These are phyloP conservation scores for Penaeus japonicus DNA, from an alignment of 1,140 invertebrate genomes.

Conservation along the genomic window DNA sequence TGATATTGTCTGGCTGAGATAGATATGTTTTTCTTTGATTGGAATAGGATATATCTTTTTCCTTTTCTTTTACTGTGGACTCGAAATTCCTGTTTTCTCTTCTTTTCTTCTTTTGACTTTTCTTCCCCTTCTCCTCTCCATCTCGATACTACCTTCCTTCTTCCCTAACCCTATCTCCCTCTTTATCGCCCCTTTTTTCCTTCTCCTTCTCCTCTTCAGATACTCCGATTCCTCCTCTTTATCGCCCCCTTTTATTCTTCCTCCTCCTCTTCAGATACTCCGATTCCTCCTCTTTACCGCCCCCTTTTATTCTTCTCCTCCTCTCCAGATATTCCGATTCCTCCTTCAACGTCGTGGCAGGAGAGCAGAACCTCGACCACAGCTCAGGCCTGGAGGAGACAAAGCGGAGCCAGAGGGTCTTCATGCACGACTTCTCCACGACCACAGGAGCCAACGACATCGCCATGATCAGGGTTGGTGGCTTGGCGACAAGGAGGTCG, in stretches of 20 bases:
- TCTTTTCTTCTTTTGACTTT: neutral
- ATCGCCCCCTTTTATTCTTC: neutral
- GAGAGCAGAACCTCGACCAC: constrained; percentile 11
- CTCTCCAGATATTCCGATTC: neutral
- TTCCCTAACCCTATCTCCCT: too few species aligned
- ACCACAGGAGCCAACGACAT: constrained; percentile 31
- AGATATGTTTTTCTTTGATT: too few species aligned
- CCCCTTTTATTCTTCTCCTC: neutral
- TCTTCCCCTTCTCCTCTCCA: too few species aligned
- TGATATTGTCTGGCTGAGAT: too few species aligned
- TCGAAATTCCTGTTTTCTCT: neutral
- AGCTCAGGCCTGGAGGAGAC: neutral
- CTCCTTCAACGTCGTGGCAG: constrained; percentile 14
- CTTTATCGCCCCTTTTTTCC: too few species aligned
- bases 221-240: neutral
- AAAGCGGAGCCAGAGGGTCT: neutral
- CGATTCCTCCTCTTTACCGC: neutral
- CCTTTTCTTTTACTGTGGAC: too few species aligned
- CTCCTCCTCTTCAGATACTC: neutral
- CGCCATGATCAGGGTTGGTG: constrained; percentile 15
- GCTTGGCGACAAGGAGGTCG: too few species aligned
- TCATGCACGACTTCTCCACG: constrained; percentile 2
- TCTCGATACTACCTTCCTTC: too few species aligned
- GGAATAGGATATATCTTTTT: too few species aligned
- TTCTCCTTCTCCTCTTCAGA: too few species aligned